These are phyloP conservation scores for Rotaria sp. DNA, from an alignment of 2,888 invertebrate species.

Conservation along the genomic window DNA sequence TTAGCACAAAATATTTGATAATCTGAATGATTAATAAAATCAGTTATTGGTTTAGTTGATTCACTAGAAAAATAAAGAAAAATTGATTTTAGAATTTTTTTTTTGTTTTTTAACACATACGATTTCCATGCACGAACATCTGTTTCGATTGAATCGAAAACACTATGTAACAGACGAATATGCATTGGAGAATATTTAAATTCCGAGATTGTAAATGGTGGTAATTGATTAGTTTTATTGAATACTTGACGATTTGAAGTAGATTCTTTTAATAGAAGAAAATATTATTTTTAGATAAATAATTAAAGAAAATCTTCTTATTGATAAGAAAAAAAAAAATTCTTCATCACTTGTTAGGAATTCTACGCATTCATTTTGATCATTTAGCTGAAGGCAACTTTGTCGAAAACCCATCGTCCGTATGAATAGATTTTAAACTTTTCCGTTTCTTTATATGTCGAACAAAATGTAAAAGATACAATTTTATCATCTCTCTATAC, in stretches of 20 bases:
- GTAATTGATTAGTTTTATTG: constrained; percentile 27
- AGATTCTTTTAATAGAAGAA: background rate
- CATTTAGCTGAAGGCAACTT: too few relatives aligned
- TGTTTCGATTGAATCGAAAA: constrained; percentile 88
- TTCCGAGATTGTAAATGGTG: constrained; percentile 37
- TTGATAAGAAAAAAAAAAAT: too few relatives aligned
- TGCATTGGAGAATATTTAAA: constrained; percentile 99
- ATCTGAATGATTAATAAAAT: constrained; percentile 94
- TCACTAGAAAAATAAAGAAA: constrained; percentile 62
- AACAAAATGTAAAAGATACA: too few relatives aligned
- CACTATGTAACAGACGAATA: constrained; percentile 85
- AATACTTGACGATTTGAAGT: constrained; percentile 11
- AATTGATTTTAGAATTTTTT: too few relatives aligned
- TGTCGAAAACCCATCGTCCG: too few relatives aligned
- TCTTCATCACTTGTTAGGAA: too few relatives aligned
- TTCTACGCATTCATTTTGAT: too few relatives aligned
- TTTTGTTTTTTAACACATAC: background rate
- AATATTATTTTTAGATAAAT: too few relatives aligned
- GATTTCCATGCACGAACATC: constrained; percentile 63
- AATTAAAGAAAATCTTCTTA: too few relatives aligned
- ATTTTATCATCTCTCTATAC: too few relatives aligned
- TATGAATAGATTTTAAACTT: too few relatives aligned
- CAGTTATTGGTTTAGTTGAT: constrained; percentile 88
- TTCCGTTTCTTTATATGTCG: too few relatives aligned
- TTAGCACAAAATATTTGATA: constrained; percentile 98